A percentile compares a stretch with the other conserved stretches of the same genome.
Evolutionary conservation across 2,888 invertebrate genomes (phyloP).

Genomic region (Serripes groenlandicus): DNA sequence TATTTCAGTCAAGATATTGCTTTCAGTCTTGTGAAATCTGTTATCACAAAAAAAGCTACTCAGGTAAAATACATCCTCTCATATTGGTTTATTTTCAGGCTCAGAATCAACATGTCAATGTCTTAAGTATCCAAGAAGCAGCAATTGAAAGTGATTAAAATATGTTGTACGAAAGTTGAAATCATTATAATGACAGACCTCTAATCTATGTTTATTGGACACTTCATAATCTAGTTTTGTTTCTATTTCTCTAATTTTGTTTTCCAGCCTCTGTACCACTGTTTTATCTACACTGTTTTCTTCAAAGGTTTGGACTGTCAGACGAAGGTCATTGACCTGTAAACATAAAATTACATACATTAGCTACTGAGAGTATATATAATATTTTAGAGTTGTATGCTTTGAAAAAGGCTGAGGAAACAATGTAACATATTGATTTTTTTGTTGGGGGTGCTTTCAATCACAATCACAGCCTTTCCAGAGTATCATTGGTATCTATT

Average conservation of each 20-base stretch:
- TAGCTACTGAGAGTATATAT: neutral
- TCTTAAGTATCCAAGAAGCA: too few species aligned
- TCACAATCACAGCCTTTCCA: neutral
- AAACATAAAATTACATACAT: slow-evolving; percentile 20
- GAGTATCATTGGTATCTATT: too few species aligned
- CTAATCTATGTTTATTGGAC: slow-evolving; percentile 94
- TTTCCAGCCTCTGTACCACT: slow-evolving; percentile 92
- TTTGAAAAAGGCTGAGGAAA: neutral
- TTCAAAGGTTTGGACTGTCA: slow-evolving; percentile 91
- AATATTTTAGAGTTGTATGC: neutral
- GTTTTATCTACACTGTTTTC: slow-evolving; percentile 88
- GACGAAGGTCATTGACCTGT: slow-evolving; percentile 91
- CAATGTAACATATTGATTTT: neutral
- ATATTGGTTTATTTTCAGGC: too few species aligned
- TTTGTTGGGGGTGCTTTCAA: neutral
- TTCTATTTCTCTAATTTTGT: slow-evolving; percentile 95
- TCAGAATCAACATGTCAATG: too few species aligned
- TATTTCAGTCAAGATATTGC: too few species aligned
- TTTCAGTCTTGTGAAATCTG: too few species aligned
- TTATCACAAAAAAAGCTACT: too few species aligned
- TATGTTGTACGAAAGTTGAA: too few species aligned
- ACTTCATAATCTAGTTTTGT: slow-evolving; percentile 96
- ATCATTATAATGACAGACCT: too few species aligned
- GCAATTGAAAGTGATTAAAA: too few species aligned
- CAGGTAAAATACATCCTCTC: too few species aligned